Evolutionary conservation across 2,888 invertebrate genomes (phyloP).

Genomic region (Eurytoma adleriae): DNA sequence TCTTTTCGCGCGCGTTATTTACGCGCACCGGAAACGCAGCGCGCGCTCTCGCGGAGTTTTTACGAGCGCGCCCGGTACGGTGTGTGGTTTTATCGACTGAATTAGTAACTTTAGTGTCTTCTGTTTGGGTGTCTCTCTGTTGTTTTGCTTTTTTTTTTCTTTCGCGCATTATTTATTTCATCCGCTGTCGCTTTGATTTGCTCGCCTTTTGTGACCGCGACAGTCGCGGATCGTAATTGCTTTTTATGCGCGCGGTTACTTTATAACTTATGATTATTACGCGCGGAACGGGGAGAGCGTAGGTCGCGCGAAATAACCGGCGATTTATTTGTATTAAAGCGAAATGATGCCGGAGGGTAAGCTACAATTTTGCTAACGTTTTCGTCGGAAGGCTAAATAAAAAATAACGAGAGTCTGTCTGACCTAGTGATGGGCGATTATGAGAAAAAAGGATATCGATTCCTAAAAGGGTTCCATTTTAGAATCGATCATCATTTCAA

Average conservation of each 20-base stretch:
- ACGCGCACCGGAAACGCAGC: slow-evolving; percentile 8
- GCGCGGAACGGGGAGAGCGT: no score
- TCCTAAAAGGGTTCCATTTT: no score
- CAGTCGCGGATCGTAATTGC: neutral
- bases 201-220: neutral
- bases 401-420: no score
- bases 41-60: neutral
- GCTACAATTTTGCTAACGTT: no score
- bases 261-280: neutral
- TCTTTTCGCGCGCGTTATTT: neutral
- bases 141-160: no score
- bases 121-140: neutral
- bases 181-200: neutral
- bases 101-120: slow-evolving; percentile 11
- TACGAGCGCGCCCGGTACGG: neutral
- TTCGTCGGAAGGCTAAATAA: no score
- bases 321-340: no score
- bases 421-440: no score
- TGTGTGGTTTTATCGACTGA: neutral
- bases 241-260: neutral
- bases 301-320: no score
- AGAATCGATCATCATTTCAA: no score
- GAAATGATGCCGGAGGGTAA: no score
- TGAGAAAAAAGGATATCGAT: no score
- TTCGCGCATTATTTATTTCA: slow-evolving; percentile 23